phyloP scores from a whole-genome alignment of 2,888 invertebrate species.

The Drosophila multiciliata region DNA sequence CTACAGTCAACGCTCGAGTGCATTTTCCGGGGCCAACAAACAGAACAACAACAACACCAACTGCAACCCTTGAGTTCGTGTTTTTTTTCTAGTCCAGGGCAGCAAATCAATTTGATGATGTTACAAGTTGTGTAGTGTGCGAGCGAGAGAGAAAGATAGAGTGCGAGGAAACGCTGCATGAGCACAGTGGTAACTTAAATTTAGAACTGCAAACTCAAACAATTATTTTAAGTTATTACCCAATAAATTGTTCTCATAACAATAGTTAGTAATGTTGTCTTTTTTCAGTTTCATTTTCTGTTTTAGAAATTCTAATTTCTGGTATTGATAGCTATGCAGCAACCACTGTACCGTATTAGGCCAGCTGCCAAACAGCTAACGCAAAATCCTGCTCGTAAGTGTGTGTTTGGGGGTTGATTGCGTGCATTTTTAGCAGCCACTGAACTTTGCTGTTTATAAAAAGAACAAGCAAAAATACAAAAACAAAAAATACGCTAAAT shows the following conservation, averaged over 20 bases:
- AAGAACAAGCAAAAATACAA: constrained; percentile 33
- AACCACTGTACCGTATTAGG: constrained; percentile 34
- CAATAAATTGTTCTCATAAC: neutral
- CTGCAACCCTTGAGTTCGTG: constrained; percentile 55
- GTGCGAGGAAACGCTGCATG: neutral
- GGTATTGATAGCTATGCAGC: neutral
- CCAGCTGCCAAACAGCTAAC: constrained; percentile 60
- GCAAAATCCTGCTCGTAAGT: neutral
- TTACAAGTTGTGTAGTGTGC: constrained; percentile 49
- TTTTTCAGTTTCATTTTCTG: neutral
- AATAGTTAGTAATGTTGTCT: neutral
- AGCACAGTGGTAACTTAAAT: constrained; percentile 17
- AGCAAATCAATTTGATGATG: constrained; percentile 64
- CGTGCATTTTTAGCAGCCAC: constrained; percentile 62
- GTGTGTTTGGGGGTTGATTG: constrained; percentile 53
- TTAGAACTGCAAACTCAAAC: neutral
- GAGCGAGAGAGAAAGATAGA: constrained; percentile 3
- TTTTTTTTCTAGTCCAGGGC: constrained; percentile 53
- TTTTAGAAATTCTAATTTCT: neutral
- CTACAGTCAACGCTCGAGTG: constrained; percentile 74
- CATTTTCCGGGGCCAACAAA: constrained; percentile 78
- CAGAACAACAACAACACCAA: constrained; percentile 31
- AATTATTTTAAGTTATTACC: neutral
- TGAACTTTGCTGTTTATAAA: constrained; percentile 58
- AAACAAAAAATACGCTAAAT: constrained; percentile 27